Base-by-base conservation (phyloP, 2,888 invertebrate genomes). In the Tenthredo mesomela region DNA sequence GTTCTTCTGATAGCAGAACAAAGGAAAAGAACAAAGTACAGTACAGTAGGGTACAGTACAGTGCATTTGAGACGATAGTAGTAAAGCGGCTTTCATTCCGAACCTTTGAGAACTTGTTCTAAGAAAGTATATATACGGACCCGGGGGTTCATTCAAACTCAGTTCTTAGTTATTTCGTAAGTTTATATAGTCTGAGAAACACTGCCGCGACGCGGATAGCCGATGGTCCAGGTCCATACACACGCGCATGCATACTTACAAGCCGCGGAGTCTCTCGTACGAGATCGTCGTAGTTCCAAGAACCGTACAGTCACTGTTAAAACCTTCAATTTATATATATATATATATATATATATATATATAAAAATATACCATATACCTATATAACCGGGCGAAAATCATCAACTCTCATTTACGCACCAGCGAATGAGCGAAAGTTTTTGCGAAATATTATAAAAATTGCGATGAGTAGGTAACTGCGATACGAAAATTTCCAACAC, bases 241-340 rank as follows among this genome's bases (percentile, higher is more conserved):
- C 50, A 40, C 67, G 12, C 21, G 47, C 50, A 37, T 65, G 47
- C 50, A 37, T 65, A 43, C 47, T 33, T 33, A 67, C 67, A 33
- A 61, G 61, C 67, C 15, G 58, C 43, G 67, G 65, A 33, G 82
- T 85, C 86, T 77, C 88, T 87, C 86, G 87, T 87, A 86, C 85
- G 87, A 88, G 90, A 89, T 90, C 88, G 88, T 88, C 88, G 89
- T 89, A 89, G 89, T 92, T 92, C 92, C 89, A 85, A 92, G 92
- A 92, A 92, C 88, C 86, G 92, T 92, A 92, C 92, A 92, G 91
- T 91, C 91, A 86, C 86, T 80, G 88, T 86, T 88, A 90, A 89
- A 90, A 90, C 10, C 5, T 65, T 15, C 29, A 15, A 37, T 58
- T n/a, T 58, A 25, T 58, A n/a, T 47, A 47, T 70, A 58, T n/a